Percentiles rank a stretch among this genome's conserved stretches.
These are phyloP conservation scores for Ageneiosus marmoratus DNA, from an alignment of 2,113 vertebrate genomes.

Conservation along the genomic window DNA sequence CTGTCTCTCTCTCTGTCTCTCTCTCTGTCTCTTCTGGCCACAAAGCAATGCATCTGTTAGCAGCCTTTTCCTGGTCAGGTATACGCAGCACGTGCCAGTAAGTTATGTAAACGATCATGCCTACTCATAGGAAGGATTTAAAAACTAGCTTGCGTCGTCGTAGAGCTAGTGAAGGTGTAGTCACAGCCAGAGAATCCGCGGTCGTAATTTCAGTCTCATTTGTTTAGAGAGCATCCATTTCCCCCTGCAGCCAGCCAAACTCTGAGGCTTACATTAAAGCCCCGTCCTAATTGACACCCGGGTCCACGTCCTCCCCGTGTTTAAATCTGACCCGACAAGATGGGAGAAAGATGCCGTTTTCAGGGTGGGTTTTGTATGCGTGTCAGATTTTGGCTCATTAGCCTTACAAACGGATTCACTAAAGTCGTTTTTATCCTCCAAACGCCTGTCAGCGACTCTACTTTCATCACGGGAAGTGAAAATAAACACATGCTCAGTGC, in stretches of 20 bases:
- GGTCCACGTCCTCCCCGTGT: constrained; percentile 19
- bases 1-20: too few relatives aligned
- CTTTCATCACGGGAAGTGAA: constrained; percentile 36
- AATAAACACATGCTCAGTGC: constrained; percentile 20
- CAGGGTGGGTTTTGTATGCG: constrained; percentile 17
- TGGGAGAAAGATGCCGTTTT: constrained; percentile 32
- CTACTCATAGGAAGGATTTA: neutral
- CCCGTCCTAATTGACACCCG: constrained; percentile 28
- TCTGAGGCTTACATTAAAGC: constrained; percentile 5
- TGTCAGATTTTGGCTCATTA: constrained; percentile 32
- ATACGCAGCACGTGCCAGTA: neutral
- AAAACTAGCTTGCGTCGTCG: too few relatives aligned
- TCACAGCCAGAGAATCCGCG: constrained; percentile 72
- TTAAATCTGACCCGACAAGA: constrained; percentile 23
- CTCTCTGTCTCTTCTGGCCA: too few relatives aligned
- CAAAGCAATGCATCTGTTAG: too few relatives aligned
- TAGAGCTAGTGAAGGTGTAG: too few relatives aligned
- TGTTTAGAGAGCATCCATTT: constrained; percentile 33
- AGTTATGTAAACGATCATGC: neutral
- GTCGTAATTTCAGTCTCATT: constrained; percentile 18
- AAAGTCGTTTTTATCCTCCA: constrained; percentile 14
- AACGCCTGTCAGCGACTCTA: neutral
- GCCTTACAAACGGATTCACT: constrained; percentile 9
- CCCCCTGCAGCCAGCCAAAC: constrained; percentile 12
- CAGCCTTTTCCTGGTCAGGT: too few relatives aligned